Evolutionary conservation across 2,113 vertebrate species (phyloP).

Genomic region (Ailurus styani): DNA sequence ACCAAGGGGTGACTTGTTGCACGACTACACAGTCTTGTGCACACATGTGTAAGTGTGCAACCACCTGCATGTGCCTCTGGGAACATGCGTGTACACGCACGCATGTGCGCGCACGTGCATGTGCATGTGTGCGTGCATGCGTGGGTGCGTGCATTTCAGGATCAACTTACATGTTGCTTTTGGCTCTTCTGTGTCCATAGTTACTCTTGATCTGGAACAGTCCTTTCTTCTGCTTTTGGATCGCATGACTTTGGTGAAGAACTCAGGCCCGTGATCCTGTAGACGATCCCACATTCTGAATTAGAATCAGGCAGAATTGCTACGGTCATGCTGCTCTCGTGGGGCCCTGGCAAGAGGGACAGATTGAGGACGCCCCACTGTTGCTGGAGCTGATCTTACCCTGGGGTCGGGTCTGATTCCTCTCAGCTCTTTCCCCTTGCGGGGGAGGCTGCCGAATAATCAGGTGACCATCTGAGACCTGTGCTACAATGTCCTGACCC

Average conservation of each 20-base stretch:
- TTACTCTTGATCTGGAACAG: neutral
- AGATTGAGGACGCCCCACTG: neutral
- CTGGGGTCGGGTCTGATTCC: neutral
- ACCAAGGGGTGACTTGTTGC: no score
- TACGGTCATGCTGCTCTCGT: rapidly evolving
- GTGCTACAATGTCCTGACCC: neutral
- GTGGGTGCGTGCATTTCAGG: neutral
- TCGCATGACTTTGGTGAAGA: neutral
- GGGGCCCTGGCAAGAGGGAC: neutral
- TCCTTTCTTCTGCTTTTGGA: neutral
- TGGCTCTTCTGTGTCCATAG: neutral
- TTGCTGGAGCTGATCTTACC: neutral
- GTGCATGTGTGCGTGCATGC: rapidly evolving
- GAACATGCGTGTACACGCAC: no score
- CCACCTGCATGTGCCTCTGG: no score
- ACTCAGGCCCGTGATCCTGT: neutral
- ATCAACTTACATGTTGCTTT: neutral
- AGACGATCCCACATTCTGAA: neutral
- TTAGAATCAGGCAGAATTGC: neutral
- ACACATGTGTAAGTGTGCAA: no score
- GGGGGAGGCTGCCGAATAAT: no score
- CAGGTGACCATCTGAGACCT: neutral
- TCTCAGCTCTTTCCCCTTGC: neutral
- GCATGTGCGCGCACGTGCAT: neutral
- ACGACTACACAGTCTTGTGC: neutral